A percentile compares a stretch with the other conserved stretches of the same genome.
These are phyloP conservation scores for Dendrolimus pini DNA, from an alignment of 2,888 invertebrate species.

Conservation along the genomic window DNA sequence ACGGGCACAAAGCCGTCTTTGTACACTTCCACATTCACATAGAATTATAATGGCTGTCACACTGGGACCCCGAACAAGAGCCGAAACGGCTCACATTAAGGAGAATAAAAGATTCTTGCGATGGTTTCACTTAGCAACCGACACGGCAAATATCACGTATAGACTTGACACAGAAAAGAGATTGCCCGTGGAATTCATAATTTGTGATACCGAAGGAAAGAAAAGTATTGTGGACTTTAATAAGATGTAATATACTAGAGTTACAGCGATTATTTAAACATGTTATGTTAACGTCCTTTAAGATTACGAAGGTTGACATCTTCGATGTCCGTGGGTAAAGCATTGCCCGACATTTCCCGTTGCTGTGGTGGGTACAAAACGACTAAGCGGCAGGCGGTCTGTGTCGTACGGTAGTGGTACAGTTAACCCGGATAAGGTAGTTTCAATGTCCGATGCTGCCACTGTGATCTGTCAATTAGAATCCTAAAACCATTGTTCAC, in stretches of 20 bases:
- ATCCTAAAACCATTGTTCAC: constrained; percentile 54
- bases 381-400: constrained; percentile 33
- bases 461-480: constrained; percentile 62
- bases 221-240: not conserved
- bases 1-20: constrained; percentile 64
- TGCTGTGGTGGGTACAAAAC: constrained; percentile 40
- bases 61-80: constrained; percentile 68
- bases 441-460: constrained; percentile 47
- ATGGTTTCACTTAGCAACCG: constrained; percentile 66
- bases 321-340: constrained; percentile 12
- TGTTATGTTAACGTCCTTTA: not conserved
- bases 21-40: constrained; percentile 67
- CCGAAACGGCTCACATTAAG: constrained; percentile 67
- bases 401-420: constrained; percentile 59
- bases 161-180: constrained; percentile 55
- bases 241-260: not conserved
- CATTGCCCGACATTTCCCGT: constrained; percentile 48
- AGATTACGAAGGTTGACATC: not conserved
- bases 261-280: constrained; percentile 13
- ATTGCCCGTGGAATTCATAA: constrained; percentile 40
- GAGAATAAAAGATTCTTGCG: constrained; percentile 61
- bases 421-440: constrained; percentile 57
- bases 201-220: constrained; percentile 27
- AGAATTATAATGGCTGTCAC: constrained; percentile 73
- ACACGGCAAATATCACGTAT: constrained; percentile 53